Percentiles rank a stretch among this genome's conserved stretches.
These are phyloP conservation scores for Oryzias celebensis DNA, from an alignment of 2,113 vertebrate species.

Conservation along the genomic window DNA sequence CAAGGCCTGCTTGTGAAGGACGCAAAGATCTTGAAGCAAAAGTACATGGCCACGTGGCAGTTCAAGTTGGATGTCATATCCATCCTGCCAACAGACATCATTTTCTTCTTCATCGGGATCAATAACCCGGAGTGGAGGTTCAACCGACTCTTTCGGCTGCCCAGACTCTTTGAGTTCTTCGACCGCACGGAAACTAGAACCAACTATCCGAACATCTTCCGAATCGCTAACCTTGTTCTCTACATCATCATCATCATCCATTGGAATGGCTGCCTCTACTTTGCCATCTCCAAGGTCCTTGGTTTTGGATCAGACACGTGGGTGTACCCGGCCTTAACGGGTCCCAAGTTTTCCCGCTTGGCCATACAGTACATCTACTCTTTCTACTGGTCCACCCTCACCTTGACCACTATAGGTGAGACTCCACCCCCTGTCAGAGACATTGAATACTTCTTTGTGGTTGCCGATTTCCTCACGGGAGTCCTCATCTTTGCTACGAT, in stretches of 20 bases:
- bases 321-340: constrained; percentile 83
- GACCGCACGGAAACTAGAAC: constrained; percentile 91
- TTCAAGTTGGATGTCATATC: constrained; percentile 88
- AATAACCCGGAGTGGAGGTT: constrained; percentile 88
- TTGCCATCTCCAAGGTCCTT: constrained; percentile 85
- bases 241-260: constrained; percentile 94
- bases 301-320: constrained; percentile 88
- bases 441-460: constrained; percentile 70
- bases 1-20: constrained; percentile 93
- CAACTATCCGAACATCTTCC: constrained; percentile 90
- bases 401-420: constrained; percentile 70
- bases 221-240: constrained; percentile 87
- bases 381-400: constrained; percentile 72
- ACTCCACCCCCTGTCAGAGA: constrained; percentile 68
- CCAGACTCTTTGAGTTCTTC: constrained; percentile 90
- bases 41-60: constrained; percentile 81
- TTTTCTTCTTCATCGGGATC: constrained; percentile 82
- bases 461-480: constrained; percentile 66
- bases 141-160: constrained; percentile 84
- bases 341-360: constrained; percentile 74
- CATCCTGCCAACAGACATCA: constrained; percentile 86
- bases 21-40: constrained; percentile 77
- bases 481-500: constrained; percentile 74
- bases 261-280: constrained; percentile 91
- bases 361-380: constrained; percentile 70